Evolutionary conservation across 2,113 vertebrate genomes (phyloP), one percentile per base, ranked within the genome.

Genomic region (Cheilinus undulatus): DNA sequence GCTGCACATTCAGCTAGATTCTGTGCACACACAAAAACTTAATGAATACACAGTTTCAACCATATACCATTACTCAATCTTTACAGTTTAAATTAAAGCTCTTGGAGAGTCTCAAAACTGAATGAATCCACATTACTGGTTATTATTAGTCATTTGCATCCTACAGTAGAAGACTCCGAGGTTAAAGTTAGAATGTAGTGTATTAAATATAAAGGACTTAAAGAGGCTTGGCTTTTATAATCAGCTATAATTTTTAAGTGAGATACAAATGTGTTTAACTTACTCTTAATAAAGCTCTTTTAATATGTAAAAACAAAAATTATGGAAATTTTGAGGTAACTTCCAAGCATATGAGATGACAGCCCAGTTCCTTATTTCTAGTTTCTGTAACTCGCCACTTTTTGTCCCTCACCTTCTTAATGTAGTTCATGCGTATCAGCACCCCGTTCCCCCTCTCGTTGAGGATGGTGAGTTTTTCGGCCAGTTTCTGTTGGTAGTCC

Each of bases 401-500:
- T 34, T 46, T 57, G 27, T 54, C 54, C 26, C 95, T 94, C 89
- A 98, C 97, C 96, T 96, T 99, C 86, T 96, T 99, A 78, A 98
- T 95, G 92, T 97, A 90, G 87, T 97, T 96, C 89, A 98, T 92
- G 0, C 97, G 95, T 67, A 96, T 86, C 19, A 97, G 94, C 74
- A 98, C 95, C 0, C 97, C 97, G 14, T 80, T 92, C 1, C 97
- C 97, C 17, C 97, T 89, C 4, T 97, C 95, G 28, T 96, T 97
- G 53, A 99, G 92, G 78, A 98, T 95, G 23, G 93, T 93, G 75
- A 98, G 92, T 82, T 97, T 99, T 90, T 99, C 97, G 0, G 96
- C 96, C 36, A 99, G 88, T 82, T 98, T 99, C 65, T 95, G 94
- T 86, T 97, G 94, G 84, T 97, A 96, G 23, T 94, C 80, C 80